These are phyloP conservation scores for Salticus scenicus DNA, from an alignment of 2,888 invertebrate genomes.

Conservation along the genomic window DNA sequence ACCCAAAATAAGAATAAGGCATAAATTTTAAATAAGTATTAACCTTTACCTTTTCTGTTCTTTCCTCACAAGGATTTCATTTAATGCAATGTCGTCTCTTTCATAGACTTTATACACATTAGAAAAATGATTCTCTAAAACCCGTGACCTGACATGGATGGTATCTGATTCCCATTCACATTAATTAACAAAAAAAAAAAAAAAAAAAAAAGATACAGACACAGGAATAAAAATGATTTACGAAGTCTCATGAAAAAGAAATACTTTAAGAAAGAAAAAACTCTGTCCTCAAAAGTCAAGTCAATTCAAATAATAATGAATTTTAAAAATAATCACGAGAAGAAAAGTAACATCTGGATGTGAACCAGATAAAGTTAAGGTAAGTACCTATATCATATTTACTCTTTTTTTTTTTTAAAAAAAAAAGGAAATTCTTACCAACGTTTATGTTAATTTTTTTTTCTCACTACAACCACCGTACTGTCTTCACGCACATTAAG, in stretches of 20 bases:
- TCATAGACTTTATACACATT: too few species aligned
- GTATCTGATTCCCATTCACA: too few species aligned
- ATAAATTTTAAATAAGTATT: too few species aligned
- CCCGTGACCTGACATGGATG: too few species aligned
- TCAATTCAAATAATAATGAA: background rate
- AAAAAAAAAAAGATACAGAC: too few species aligned
- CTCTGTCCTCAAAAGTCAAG: background rate
- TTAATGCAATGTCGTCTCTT: too few species aligned
- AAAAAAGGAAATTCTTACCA: background rate
- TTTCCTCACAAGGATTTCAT: too few species aligned
- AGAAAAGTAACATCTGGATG: conserved; percentile 15
- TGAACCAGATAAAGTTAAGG: background rate
- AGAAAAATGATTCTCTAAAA: too few species aligned
- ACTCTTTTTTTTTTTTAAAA: background rate
- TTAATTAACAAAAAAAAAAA: too few species aligned
- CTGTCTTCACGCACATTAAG: conserved; percentile 11
- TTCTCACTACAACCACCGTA: background rate
- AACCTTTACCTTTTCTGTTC: too few species aligned
- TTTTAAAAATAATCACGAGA: background rate
- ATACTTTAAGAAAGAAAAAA: background rate
- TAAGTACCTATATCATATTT: conserved; percentile 5
- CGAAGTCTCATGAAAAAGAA: background rate
- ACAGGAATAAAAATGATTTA: too few species aligned
- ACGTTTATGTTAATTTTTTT: background rate
- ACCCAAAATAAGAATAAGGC: too few species aligned